Base-by-base conservation (phyloP, 2,888 invertebrate species). In the Cantharis rufa region DNA sequence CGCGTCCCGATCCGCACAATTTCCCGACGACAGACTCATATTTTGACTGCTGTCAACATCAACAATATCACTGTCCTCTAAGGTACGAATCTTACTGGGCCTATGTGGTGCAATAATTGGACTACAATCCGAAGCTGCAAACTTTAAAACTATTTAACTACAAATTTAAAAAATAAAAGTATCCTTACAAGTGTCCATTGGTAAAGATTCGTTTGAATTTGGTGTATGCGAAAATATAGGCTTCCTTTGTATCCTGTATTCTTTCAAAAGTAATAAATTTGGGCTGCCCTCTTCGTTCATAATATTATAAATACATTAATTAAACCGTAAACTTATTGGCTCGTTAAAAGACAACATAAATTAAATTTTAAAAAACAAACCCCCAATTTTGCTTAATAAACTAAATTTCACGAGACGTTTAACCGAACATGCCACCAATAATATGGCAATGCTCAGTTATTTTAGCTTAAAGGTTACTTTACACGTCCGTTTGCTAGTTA, bases 201-300 rank as follows among this genome's bases (percentile, higher is more conserved):
- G n/a, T 5, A n/a, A 21, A 21, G 64, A 64, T 18, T 21, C 64
- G 21, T 80, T 75, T 75, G 61, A 63, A 11, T 62, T 63, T 75
- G 77, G 75, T 73, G 75, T 63, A 86, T 86, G 88, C 48, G 85
- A 82, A 80, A 86, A 83, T 72, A 79, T 81, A 13, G 88, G 89
- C 88, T 92, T 93, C 87, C 91, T 92, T 86, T 93, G 92, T 87
- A 93, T 92, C 84, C 93, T 91, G 86, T 93, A 94, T 85, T 91
- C 92, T 83, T 93, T 90, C 82, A 94, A 89, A 87, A 92, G 92
- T 85, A 92, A 88, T 82, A 91, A 88, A 86, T 90, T 91, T 70
- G 91, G 91, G 84, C 91, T 91, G 84, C 90, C 91, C 78, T 88
- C 87, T 77, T 88, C 88, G 77, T 87, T 84, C 86, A 88, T 88